Percentiles rank a stretch among this genome's conserved stretches.
Conservation (phyloP, 2,888 invertebrate genomes). For the Caenorhabditis sinica region DNA sequence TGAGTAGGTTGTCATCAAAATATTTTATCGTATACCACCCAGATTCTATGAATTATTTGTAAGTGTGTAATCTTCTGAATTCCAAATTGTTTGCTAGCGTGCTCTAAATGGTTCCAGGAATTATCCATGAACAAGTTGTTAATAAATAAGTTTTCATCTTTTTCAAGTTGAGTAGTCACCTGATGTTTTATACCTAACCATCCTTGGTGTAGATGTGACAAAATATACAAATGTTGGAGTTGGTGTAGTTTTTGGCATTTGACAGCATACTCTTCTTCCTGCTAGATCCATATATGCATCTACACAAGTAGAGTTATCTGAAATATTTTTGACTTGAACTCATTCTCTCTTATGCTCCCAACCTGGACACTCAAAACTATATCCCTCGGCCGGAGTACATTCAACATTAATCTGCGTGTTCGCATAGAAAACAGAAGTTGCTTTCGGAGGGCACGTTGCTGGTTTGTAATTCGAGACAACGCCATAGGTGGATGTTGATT, state of each 20-base stretch:
- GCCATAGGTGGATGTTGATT: constrained; percentile 64
- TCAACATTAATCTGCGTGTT: constrained; percentile 71
- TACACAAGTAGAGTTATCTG: constrained; percentile 59
- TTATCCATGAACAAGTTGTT: no score
- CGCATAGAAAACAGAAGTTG: constrained; percentile 63
- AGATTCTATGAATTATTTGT: background rate
- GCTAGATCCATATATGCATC: constrained; percentile 64
- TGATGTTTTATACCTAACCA: constrained; percentile 56
- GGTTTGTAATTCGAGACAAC: constrained; percentile 65
- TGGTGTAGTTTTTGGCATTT: constrained; percentile 66
- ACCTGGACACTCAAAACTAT: constrained; percentile 70
- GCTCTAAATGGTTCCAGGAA: no score
- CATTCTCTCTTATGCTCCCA: background rate
- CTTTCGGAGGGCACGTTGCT: constrained; percentile 64
- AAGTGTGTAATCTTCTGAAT: background rate
- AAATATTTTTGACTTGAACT: background rate
- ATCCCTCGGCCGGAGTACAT: constrained; percentile 69
- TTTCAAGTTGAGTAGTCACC: constrained; percentile 15
- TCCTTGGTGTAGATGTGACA: constrained; percentile 59
- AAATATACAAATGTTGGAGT: constrained; percentile 55
- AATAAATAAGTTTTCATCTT: no score
- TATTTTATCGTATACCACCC: background rate
- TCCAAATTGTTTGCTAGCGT: background rate
- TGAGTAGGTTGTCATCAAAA: background rate
- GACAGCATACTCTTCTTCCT: constrained; percentile 67